phyloP scores from a whole-genome alignment of 2,797 vertebrate species.

The Adrianichthys oophorus region DNA sequence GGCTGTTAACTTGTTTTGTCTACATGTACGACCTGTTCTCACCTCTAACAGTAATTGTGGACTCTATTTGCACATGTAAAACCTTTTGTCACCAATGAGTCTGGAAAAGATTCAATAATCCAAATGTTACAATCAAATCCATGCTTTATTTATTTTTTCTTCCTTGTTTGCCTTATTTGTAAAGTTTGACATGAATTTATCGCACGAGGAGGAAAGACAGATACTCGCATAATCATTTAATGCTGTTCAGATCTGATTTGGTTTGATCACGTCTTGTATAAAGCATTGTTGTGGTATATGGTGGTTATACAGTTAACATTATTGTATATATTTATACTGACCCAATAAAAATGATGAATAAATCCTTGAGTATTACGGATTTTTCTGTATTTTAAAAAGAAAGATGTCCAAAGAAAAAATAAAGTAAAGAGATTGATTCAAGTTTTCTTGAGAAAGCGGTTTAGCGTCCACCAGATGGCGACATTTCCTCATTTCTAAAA shows the following conservation, averaged over 20 bases:
- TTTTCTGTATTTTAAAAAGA: not conserved
- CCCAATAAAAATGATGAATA: slow-evolving; percentile 48
- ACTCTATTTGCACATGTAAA: slow-evolving; percentile 49
- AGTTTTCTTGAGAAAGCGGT: no score
- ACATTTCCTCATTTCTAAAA: no score
- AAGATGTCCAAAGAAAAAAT: not conserved
- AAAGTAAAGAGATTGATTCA: no score
- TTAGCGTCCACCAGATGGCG: no score
- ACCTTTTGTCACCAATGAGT: slow-evolving; percentile 9
- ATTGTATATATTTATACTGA: slow-evolving; percentile 33
- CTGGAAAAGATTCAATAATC: slow-evolving; percentile 21
- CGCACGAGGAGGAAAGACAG: slow-evolving; percentile 8
- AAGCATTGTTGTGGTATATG: slow-evolving; percentile 7
- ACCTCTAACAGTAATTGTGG: slow-evolving; percentile 30
- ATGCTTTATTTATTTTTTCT: slow-evolving; percentile 53
- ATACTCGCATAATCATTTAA: slow-evolving; percentile 19
- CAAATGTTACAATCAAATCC: slow-evolving; percentile 43
- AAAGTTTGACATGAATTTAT: slow-evolving; percentile 5
- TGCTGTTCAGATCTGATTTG: slow-evolving; percentile 34
- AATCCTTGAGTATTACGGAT: not conserved
- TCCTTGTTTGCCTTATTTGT: slow-evolving; percentile 42
- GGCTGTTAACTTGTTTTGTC: slow-evolving; percentile 1
- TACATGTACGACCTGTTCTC: slow-evolving; percentile 18
- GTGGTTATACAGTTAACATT: slow-evolving; percentile 21
- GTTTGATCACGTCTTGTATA: slow-evolving; percentile 17